Evolutionary conservation across 1,140 invertebrate species (phyloP), one percentile per base, ranked within the genome.

Genomic region (Drosophila punjabiensis): DNA sequence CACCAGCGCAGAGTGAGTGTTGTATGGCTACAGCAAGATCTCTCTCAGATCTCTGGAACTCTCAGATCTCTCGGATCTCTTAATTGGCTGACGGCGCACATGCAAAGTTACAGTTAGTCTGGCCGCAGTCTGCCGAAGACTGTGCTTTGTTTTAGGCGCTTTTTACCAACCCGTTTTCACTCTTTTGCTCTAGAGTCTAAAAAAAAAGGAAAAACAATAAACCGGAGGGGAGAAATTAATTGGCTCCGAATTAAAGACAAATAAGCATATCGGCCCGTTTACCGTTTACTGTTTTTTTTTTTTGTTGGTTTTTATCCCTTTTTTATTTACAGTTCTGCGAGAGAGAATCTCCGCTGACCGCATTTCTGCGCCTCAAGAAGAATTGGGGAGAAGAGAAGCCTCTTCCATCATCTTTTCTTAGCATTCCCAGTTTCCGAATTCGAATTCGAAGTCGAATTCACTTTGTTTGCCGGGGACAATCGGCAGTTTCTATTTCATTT

Each of bases 401-500:
- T 24, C 7, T 24, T 71, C 67, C 71, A 75, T 71, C 67, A 71
- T 73, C 39, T 66, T 43, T 65, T 65, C 32, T 33, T 18, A 24
- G 48, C n/a, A 56, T 63, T 63, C 32, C 24, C 3, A 58, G 33
- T 13, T 47, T 52, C 39, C 30, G 33, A 50, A 55, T 30, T 43
- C 48, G 50, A 53, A 41, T 55, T 52, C 24, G 43, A 59, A 59
- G 45, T 45, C 68, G 65, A 59, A 66, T 43, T 50, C 33, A 43
- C 66, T 69, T 69, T 69, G 60, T 65, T 60, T 67, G 48, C 33
- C 53, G 35, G 28, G 28, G n/a, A 64, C 48, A 55, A 55, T 62
- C 39, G 20, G 30, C 65, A 86, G 80, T 80, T 87, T 89, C 85
- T 79, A 90, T 89, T 89, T 89, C 85, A 89, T 89, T 89, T 89